Conservation (phyloP, 35 echinoderm and acorn worm genomes). For the Eucidaris tribuloides region DNA sequence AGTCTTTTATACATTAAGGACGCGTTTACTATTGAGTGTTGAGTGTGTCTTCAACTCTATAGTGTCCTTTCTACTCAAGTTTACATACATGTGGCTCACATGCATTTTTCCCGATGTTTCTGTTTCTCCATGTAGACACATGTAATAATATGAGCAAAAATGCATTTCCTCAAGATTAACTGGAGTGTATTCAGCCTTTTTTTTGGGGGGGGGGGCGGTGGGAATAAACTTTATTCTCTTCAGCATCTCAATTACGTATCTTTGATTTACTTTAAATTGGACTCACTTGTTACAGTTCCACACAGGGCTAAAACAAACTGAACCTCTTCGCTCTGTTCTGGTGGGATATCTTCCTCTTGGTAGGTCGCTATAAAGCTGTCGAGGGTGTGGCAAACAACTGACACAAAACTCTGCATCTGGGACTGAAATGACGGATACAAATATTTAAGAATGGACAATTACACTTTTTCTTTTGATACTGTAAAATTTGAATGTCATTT, state of each 20-base stretch:
- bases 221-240: neutral
- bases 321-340: slow-evolving; percentile 54
- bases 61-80: too few species aligned
- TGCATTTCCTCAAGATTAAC: neutral
- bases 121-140: neutral
- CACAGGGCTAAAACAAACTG: slow-evolving; percentile 67
- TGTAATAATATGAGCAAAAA: neutral
- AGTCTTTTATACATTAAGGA: too few species aligned
- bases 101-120: neutral
- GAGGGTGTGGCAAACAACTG: slow-evolving; percentile 60
- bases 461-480: too few species aligned
- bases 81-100: too few species aligned
- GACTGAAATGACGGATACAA: slow-evolving; percentile 18
- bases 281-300: slow-evolving; percentile 67
- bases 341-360: slow-evolving; percentile 42
- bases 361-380: slow-evolving; percentile 68
- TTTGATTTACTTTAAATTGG: neutral
- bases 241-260: neutral
- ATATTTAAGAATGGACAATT: neutral
- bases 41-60: too few species aligned
- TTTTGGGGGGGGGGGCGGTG: neutral
- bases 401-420: slow-evolving; percentile 57
- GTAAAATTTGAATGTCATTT: too few species aligned
- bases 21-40: too few species aligned
- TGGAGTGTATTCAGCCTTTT: neutral